phyloP scores from a whole-genome alignment of 1,140 invertebrate genomes.

The Platyscapa corneri region DNA sequence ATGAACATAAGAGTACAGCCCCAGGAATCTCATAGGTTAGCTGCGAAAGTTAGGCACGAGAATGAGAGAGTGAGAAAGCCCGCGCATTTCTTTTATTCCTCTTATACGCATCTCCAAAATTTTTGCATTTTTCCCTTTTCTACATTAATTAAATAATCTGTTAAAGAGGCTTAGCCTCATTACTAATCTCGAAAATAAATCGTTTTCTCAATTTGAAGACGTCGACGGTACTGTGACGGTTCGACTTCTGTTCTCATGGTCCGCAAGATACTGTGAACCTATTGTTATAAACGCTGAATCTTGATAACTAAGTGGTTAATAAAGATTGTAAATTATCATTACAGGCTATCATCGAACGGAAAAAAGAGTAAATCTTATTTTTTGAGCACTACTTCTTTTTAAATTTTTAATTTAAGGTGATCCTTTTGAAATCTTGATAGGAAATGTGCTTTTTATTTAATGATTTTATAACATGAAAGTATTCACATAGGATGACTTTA shows the following conservation, averaged over 20 bases:
- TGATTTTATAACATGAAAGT: too few relatives aligned
- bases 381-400: background rate
- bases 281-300: background rate
- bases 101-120: constrained; percentile 52
- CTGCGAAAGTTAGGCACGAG: background rate
- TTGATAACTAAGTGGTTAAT: background rate
- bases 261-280: background rate
- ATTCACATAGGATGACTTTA: too few relatives aligned
- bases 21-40: constrained; percentile 30
- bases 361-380: background rate
- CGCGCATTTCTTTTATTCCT: constrained; percentile 24
- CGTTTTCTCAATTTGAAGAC: background rate
- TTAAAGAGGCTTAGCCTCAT: constrained; percentile 26
- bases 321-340: background rate
- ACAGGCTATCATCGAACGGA: background rate
- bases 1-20: constrained; percentile 62
- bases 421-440: background rate
- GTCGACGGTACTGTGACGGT: background rate
- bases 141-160: constrained; percentile 68
- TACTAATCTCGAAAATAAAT: background rate
- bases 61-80: background rate
- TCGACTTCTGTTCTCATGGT: background rate
- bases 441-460: too few relatives aligned
- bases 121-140: constrained; percentile 44
- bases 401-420: background rate